A percentile compares a stretch with the other conserved stretches of the same genome.
These are phyloP conservation scores for Enteromius thamalakanensis DNA, from an alignment of 2,797 vertebrate genomes.

Conservation along the genomic window DNA sequence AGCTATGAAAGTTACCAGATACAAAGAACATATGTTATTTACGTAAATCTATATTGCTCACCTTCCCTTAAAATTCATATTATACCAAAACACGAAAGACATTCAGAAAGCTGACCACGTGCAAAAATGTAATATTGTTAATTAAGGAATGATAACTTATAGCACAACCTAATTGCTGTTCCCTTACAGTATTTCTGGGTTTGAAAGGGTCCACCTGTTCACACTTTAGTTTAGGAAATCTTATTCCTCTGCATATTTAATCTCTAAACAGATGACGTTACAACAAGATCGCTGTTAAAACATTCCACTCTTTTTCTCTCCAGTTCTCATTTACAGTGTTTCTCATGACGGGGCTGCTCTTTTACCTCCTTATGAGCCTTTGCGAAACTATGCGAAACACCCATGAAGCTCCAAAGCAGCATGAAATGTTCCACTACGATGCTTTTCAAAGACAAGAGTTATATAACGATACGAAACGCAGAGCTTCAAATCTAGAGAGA, in stretches of 20 bases:
- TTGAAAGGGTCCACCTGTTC: slow-evolving; percentile 4
- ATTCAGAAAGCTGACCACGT: background rate
- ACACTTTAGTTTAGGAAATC: slow-evolving; percentile 4
- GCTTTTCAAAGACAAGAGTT: slow-evolving; percentile 55
- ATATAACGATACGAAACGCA: slow-evolving; percentile 54
- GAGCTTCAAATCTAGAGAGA: slow-evolving; percentile 54
- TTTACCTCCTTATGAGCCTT: slow-evolving; percentile 3
- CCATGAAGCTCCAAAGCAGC: slow-evolving; percentile 43
- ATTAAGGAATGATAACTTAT: background rate
- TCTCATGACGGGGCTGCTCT: background rate
- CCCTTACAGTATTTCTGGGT: background rate
- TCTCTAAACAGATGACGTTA: slow-evolving; percentile 38
- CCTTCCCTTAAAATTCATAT: background rate
- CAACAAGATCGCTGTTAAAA: slow-evolving; percentile 11
- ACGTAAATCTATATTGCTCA: background rate
- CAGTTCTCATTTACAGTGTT: slow-evolving; percentile 11
- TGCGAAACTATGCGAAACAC: slow-evolving; percentile 8
- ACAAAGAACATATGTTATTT: background rate
- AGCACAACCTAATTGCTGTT: background rate
- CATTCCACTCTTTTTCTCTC: slow-evolving; percentile 34
- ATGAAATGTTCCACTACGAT: slow-evolving; percentile 27
- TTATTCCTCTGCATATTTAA: slow-evolving; percentile 17
- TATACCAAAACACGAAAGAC: background rate
- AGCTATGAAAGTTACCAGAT: background rate
- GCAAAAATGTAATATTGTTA: background rate